Percentiles rank a stretch among this genome's conserved stretches.
Conservation (phyloP, 2,888 invertebrate genomes). For the Tetrapedia diversipes region DNA sequence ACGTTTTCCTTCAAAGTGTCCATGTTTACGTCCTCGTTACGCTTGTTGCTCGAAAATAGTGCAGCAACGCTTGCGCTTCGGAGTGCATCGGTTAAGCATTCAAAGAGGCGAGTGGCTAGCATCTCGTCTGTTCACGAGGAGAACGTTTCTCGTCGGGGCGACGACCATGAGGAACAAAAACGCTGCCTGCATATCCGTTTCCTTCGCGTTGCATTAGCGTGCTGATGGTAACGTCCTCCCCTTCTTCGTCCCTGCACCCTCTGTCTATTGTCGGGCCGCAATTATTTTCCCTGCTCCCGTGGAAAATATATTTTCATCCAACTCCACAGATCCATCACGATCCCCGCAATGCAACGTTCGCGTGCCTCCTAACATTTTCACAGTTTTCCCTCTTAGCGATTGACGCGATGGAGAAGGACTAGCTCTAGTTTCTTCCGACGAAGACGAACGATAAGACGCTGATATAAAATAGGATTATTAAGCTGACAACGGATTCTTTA, state of each 20-base stretch:
- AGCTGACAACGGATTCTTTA: no score
- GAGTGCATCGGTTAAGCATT: conserved; percentile 17
- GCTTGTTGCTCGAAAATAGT: no score
- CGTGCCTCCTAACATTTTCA: conserved; percentile 20
- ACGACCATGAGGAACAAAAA: conserved; percentile 39
- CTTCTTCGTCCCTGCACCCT: conserved; percentile 30
- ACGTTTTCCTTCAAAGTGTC: no score
- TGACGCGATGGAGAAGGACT: no score
- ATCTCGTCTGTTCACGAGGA: conserved; percentile 13
- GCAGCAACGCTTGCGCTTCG: no score
- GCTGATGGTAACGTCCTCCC: conserved; percentile 30
- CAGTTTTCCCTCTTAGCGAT: conserved; percentile 1
- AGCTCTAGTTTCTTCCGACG: no score
- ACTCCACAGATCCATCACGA: conserved; percentile 37
- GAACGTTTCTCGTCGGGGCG: conserved; percentile 41
- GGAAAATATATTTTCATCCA: conserved; percentile 44
- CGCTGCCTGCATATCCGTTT: conserved; percentile 31
- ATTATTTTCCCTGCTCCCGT: conserved; percentile 10
- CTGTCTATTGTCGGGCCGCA: conserved; percentile 31
- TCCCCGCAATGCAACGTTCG: conserved; percentile 24
- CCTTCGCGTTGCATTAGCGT: conserved; percentile 46
- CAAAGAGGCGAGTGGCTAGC: conserved; percentile 31
- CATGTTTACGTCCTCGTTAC: no score
- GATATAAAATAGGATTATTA: no score
- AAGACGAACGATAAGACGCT: no score